Evolutionary conservation across 35 echinoderm and acorn worm genomes (phyloP).

Genomic region (Apostichopus parvimensis): DNA sequence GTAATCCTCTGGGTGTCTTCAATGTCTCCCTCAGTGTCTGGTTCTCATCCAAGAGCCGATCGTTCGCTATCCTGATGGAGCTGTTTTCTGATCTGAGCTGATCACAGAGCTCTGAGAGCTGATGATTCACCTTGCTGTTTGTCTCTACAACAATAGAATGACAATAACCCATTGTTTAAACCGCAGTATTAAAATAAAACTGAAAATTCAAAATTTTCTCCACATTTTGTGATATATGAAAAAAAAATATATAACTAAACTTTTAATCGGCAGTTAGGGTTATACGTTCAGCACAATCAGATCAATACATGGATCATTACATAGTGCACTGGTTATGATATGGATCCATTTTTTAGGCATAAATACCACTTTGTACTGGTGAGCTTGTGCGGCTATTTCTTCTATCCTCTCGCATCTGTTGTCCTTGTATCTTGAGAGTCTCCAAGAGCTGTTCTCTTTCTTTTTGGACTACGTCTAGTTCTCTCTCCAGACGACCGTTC

Average conservation of each 20-base stretch:
- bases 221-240: no score
- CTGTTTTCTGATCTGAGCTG: slow-evolving; percentile 72
- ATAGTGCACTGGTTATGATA: no score
- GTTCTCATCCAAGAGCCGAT: slow-evolving; percentile 77
- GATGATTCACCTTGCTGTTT: slow-evolving; percentile 40
- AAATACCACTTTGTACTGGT: not conserved
- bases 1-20: slow-evolving; percentile 31
- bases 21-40: slow-evolving; percentile 55
- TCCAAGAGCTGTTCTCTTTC: slow-evolving; percentile 80
- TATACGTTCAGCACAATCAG: no score
- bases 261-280: no score
- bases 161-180: no score
- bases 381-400: not conserved
- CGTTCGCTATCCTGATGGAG: slow-evolving; percentile 72
- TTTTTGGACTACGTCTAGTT: slow-evolving; percentile 74
- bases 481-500: slow-evolving; percentile 73
- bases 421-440: slow-evolving; percentile 71
- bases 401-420: slow-evolving; percentile 48
- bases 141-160: not conserved
- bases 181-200: no score
- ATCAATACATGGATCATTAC: no score
- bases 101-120: slow-evolving; percentile 65
- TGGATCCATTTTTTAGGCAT: not conserved
- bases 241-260: no score
- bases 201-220: no score